Evolutionary conservation across 2,113 vertebrate genomes (phyloP).

Genomic region (Megaleporinus macrocephalus): DNA sequence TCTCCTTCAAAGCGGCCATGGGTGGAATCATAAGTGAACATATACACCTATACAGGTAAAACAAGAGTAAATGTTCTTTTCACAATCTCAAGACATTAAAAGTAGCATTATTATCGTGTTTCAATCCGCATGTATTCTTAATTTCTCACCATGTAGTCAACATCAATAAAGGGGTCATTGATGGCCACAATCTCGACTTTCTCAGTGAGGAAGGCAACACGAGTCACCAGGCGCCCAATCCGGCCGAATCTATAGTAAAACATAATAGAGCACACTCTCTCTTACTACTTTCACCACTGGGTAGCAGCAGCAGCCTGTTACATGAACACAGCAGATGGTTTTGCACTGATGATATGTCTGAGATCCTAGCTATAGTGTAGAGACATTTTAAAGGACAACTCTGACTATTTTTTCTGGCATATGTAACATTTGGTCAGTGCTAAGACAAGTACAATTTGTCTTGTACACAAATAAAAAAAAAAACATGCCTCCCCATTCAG

Average conservation of each 20-base stretch:
- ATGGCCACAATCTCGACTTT: slow-evolving; percentile 90
- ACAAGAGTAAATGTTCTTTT: not conserved
- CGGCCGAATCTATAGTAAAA: not conserved
- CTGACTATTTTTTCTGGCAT: too few relatives aligned
- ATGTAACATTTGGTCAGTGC: too few relatives aligned
- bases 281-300: not conserved
- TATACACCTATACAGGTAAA: slow-evolving; percentile 83
- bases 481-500: too few relatives aligned
- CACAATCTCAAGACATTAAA: too few relatives aligned
- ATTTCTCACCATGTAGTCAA: slow-evolving; percentile 91
- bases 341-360: too few relatives aligned
- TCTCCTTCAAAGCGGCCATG: slow-evolving; percentile 88
- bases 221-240: not conserved
- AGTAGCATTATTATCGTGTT: not conserved
- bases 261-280: not conserved
- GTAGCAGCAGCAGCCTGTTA: not conserved
- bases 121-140: not conserved
- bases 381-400: too few relatives aligned
- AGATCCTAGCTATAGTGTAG: too few relatives aligned
- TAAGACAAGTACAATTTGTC: too few relatives aligned
- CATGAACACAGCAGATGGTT: not conserved
- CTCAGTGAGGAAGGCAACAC: slow-evolving; percentile 78
- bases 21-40: slow-evolving; percentile 92
- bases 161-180: slow-evolving; percentile 96
- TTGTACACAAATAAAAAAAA: too few relatives aligned